Percentiles rank a stretch among this genome's conserved stretches.
Evolutionary conservation across 2,888 invertebrate genomes (phyloP).

Genomic region (Orchestes rusci): DNA sequence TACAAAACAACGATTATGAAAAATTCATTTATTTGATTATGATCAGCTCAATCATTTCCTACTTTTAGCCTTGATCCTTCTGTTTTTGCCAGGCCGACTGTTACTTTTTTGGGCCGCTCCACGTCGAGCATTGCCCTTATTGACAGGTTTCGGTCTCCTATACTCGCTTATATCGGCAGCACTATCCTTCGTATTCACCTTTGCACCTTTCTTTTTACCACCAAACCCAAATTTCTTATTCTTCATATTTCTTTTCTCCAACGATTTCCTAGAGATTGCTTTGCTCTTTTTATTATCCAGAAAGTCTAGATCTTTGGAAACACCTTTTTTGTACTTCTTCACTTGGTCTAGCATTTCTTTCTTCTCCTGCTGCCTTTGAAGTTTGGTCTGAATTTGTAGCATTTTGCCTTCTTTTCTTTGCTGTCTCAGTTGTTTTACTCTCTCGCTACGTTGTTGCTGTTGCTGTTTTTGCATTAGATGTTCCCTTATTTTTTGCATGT

Average conservation of each 20-base stretch:
- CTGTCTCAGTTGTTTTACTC: constrained; percentile 80
- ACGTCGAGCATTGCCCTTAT: constrained; percentile 25
- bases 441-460: constrained; percentile 80
- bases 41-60: constrained; percentile 28
- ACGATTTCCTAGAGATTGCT: constrained; percentile 33
- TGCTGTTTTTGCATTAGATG: constrained; percentile 78
- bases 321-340: constrained; percentile 82
- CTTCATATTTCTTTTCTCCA: constrained; percentile 58
- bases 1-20: no score
- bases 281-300: constrained; percentile 53
- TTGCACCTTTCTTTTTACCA: constrained; percentile 86
- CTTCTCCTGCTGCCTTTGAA: constrained; percentile 85
- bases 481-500: constrained; percentile 92
- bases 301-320: constrained; percentile 72
- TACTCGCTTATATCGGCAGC: constrained; percentile 59
- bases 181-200: constrained; percentile 80
- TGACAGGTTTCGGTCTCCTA: constrained; percentile 35
- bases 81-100: constrained; percentile 45
- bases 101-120: constrained; percentile 20
- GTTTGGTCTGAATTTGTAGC: constrained; percentile 70
- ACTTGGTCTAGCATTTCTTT: constrained; percentile 86
- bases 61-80: constrained; percentile 42
- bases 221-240: constrained; percentile 91
- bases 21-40: no score
- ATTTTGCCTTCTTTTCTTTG: constrained; percentile 92